These are phyloP conservation scores for Homalodisca vitripennis DNA, from an alignment of 1,140 invertebrate species.

Conservation along the genomic window DNA sequence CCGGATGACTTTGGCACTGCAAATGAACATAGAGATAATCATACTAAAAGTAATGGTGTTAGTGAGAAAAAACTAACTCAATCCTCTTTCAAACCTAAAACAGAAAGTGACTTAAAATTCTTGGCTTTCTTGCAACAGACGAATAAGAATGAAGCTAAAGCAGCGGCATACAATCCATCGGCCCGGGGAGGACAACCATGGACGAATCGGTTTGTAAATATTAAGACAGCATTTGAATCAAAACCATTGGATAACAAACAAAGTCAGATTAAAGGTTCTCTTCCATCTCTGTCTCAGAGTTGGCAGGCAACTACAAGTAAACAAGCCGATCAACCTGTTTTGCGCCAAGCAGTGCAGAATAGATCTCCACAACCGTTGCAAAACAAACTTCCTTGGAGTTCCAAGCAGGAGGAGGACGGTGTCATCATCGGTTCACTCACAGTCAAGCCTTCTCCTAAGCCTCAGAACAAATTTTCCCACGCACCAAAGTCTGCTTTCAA, in stretches of 20 bases:
- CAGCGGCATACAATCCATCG: conserved; percentile 41
- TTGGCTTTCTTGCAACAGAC: conserved; percentile 73
- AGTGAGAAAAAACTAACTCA: conserved; percentile 12
- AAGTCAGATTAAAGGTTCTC: not conserved
- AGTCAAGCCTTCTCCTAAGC: conserved; percentile 48
- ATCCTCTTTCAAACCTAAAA: conserved; percentile 73
- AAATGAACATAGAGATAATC: conserved; percentile 30
- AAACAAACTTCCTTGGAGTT: conserved; percentile 45
- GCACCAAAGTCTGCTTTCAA: conserved; percentile 69
- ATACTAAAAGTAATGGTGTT: conserved; percentile 31
- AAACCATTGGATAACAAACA: conserved; percentile 38
- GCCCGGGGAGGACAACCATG: conserved; percentile 53
- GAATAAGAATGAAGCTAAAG: conserved; percentile 40
- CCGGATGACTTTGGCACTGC: conserved; percentile 42
- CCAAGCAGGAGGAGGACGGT: conserved; percentile 41
- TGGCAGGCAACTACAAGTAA: not conserved
- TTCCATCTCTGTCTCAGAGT: not conserved
- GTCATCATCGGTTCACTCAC: conserved; percentile 51
- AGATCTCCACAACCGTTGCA: conserved; percentile 38
- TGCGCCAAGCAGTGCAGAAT: conserved; percentile 22
- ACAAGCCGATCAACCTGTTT: not conserved
- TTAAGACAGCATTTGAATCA: conserved; percentile 80
- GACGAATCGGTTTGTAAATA: conserved; percentile 78
- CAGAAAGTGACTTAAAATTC: conserved; percentile 82
- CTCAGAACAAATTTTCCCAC: conserved; percentile 64